Evolutionary conservation across 2,797 vertebrate species (phyloP), one percentile per base, ranked within the genome.

Genomic region (Pseudochaenichthys georgianus): DNA sequence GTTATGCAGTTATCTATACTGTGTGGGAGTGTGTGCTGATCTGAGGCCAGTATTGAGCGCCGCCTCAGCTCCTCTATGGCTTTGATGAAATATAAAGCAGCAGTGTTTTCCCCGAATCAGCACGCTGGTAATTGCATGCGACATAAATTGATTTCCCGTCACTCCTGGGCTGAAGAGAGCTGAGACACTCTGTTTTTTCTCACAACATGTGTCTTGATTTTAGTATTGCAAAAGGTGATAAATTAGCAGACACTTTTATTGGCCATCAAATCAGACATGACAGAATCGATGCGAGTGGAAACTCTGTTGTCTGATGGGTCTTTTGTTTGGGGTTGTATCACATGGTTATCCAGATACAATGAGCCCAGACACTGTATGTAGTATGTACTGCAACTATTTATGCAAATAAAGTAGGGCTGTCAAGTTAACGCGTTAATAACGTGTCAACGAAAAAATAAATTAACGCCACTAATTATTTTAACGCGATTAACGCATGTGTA

Each of bases 121-220:
- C 93, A 92, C 91, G 87, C 82, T 84, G 80, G 84, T 94, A 94
- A 94, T 94, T 93, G 92, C 89, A 89, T 88, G 83, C 77, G 88
- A 93, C 92, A 92, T 72, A 83, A 91, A 95, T 95, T 62, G 94
- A 95, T 94, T 94, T 94, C 61, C 88, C 87, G 92, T 89, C 93
- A 87, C 75, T 85, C 58, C 47, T 66, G 75, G 82, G 77, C 68
- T 93, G 87, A 93, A 90, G 87, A 92, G 52, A 70, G 60, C 80
- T 61, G 64, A 75, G 80, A 2, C 42, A 66, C 82, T 77, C 64
- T 34, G 34, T 34, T 34, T 80, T 72, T 80, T 64, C 61, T 53
- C 57, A 71, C 59, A 69, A 84, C 78, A 73, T 80, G 67, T 84
- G 75, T 86, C 86, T 81, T 82, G 73, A 82, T 86, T 81, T 64